Percentiles rank a stretch among this genome's conserved stretches.
Evolutionary conservation across 2,797 vertebrate species (phyloP).

Genomic region (Paratrypauchen microcephalus): DNA sequence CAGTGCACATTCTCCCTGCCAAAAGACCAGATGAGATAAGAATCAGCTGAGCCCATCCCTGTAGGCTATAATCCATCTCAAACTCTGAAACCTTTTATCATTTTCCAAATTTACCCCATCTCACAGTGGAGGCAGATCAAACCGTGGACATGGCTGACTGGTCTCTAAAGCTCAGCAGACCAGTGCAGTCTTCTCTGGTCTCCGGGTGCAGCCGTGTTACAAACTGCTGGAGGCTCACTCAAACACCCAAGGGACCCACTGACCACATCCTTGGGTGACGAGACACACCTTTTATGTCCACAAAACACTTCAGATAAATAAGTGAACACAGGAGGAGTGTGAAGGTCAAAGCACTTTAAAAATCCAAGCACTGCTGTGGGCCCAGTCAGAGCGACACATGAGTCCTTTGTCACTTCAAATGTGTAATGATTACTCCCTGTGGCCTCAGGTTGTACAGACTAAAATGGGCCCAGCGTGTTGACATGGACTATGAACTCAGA

Average conservation of each 20-base stretch:
- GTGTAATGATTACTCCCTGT: conserved; percentile 45
- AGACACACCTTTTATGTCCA: conserved; percentile 32
- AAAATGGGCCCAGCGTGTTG: background rate
- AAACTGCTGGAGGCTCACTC: conserved; percentile 21
- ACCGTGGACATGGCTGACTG: conserved; percentile 17
- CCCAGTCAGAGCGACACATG: conserved; percentile 20
- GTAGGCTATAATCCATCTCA: conserved; percentile 12
- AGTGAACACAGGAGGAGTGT: conserved; percentile 38
- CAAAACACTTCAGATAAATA: conserved; percentile 21
- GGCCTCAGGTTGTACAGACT: background rate
- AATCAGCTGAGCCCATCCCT: conserved; percentile 13
- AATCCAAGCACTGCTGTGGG: conserved; percentile 26
- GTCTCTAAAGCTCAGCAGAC: conserved; percentile 33
- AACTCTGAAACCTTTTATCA: background rate
- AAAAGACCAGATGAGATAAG: background rate
- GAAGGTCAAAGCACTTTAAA: conserved; percentile 67
- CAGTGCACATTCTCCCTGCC: background rate
- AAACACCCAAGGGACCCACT: conserved; percentile 30
- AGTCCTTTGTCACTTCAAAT: conserved; percentile 51
- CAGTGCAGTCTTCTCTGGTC: conserved; percentile 30
- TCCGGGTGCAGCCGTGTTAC: conserved; percentile 33
- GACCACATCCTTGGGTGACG: conserved; percentile 36
- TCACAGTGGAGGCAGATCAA: conserved; percentile 17
- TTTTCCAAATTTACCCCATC: conserved; percentile 13
- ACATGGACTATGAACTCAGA: conserved; percentile 3